Percentiles rank a stretch among this genome's conserved stretches.
Conservation (phyloP, 2,797 vertebrate species). For the Thaleichthys pacificus region DNA sequence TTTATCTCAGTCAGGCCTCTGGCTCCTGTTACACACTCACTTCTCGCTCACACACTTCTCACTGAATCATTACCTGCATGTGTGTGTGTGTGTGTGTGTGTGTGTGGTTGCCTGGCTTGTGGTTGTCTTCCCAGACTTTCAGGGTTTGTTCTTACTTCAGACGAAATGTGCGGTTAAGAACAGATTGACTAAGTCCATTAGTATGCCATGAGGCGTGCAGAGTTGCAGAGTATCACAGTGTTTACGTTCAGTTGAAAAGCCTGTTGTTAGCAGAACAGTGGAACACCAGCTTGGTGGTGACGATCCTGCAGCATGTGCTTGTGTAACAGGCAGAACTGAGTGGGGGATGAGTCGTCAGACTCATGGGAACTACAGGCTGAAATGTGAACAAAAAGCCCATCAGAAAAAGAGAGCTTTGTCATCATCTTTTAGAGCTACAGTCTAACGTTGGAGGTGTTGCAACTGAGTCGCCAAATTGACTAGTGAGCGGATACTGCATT, state of each 20-base stretch:
- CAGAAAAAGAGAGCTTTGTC: too few species aligned
- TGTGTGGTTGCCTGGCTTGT: slow-evolving; percentile 8
- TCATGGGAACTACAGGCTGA: too few species aligned
- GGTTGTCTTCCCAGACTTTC: background rate
- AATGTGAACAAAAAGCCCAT: too few species aligned
- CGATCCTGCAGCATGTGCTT: background rate
- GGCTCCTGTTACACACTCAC: background rate
- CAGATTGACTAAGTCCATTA: slow-evolving; percentile 24
- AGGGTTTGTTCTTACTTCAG: slow-evolving; percentile 11
- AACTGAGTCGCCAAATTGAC: background rate
- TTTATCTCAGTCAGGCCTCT: slow-evolving; percentile 3
- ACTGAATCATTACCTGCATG: background rate
- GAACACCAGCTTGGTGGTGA: background rate
- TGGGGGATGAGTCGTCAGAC: too few species aligned
- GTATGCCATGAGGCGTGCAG: slow-evolving; percentile 11
- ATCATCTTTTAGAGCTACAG: too few species aligned
- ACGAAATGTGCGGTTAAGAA: slow-evolving; percentile 17
- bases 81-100: slow-evolving; percentile 14
- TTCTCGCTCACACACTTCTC: background rate
- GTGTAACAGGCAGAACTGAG: too few species aligned
- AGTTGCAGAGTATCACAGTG: background rate
- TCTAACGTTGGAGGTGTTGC: background rate
- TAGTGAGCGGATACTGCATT: slow-evolving; percentile 20
- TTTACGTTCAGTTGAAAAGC: slow-evolving; percentile 22
- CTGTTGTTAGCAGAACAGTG: background rate